Evolutionary conservation across 2,888 invertebrate species (phyloP).

Genomic region (Lasioglossum morio): DNA sequence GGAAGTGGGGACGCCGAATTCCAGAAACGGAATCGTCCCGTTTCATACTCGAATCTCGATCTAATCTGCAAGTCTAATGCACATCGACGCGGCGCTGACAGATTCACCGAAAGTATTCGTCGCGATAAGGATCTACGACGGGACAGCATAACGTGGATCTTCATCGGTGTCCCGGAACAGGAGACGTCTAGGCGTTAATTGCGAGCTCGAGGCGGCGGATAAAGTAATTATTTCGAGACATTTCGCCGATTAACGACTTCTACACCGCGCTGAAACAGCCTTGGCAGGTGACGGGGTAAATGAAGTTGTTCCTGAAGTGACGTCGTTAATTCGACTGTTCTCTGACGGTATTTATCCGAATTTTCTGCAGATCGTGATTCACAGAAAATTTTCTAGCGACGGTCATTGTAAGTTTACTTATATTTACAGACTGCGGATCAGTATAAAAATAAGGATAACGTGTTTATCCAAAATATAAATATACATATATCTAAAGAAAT

Average conservation of each 20-base stretch:
- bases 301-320: slow-evolving; percentile 4
- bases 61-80: slow-evolving; percentile 58
- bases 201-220: slow-evolving; percentile 28
- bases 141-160: slow-evolving; percentile 40
- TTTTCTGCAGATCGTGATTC: background rate
- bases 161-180: slow-evolving; percentile 17
- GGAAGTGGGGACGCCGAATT: slow-evolving; percentile 16
- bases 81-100: slow-evolving; percentile 41
- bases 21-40: slow-evolving; percentile 11
- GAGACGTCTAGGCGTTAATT: slow-evolving; percentile 35
- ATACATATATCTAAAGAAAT: too few species aligned
- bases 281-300: background rate
- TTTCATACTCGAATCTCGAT: slow-evolving; percentile 28
- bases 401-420: too few species aligned
- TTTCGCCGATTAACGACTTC: slow-evolving; percentile 42
- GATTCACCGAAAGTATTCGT: slow-evolving; percentile 54
- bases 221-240: slow-evolving; percentile 44
- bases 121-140: slow-evolving; percentile 50
- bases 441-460: too few species aligned
- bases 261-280: slow-evolving; percentile 1
- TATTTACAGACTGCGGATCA: too few species aligned
- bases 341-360: background rate
- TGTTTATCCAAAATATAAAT: too few species aligned
- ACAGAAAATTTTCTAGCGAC: background rate
- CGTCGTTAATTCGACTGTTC: background rate